Percentiles rank a stretch among this genome's conserved stretches.
These are phyloP conservation scores for Menidia beryllina DNA, from an alignment of 2,113 vertebrate genomes.

Conservation along the genomic window DNA sequence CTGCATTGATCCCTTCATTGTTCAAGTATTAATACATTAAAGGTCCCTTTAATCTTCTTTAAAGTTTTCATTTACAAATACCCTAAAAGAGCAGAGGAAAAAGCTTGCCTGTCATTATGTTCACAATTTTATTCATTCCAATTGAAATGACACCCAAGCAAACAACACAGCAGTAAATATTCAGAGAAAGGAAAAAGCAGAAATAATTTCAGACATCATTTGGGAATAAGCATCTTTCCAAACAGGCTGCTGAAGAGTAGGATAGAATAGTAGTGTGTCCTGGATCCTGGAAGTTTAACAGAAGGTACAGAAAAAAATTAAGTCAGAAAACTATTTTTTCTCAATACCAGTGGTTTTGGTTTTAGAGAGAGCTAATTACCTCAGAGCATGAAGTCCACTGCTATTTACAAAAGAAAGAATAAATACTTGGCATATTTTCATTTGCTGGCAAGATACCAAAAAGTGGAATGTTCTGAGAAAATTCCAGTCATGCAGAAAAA, in stretches of 20 bases:
- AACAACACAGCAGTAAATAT: conserved; percentile 16
- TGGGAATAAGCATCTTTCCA: conserved; percentile 39
- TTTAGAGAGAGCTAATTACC: conserved; percentile 45
- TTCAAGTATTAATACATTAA: conserved; percentile 67
- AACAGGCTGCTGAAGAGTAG: conserved; percentile 20
- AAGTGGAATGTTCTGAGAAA: conserved; percentile 31
- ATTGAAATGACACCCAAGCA: not conserved
- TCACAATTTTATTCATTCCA: conserved; percentile 22
- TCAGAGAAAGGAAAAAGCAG: not conserved
- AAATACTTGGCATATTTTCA: conserved; percentile 47
- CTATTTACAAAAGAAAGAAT: conserved; percentile 29
- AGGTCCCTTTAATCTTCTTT: conserved; percentile 54
- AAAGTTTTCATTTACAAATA: conserved; percentile 66
- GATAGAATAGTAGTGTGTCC: conserved; percentile 20
- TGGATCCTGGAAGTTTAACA: conserved; percentile 44
- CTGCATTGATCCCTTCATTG: conserved; percentile 52
- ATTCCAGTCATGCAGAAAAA: conserved; percentile 32
- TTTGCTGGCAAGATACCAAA: conserved; percentile 44
- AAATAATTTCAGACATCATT: conserved; percentile 8
- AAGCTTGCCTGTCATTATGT: conserved; percentile 23
- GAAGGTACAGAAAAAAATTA: conserved; percentile 19
- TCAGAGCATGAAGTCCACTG: conserved; percentile 21
- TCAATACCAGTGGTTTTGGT: conserved; percentile 26
- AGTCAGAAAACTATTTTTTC: not conserved
- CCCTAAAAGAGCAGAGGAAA: conserved; percentile 7